Percentiles rank a stretch among this genome's conserved stretches.
Evolutionary conservation across 2,888 invertebrate genomes (phyloP).

Genomic region (Lamproptera curius): DNA sequence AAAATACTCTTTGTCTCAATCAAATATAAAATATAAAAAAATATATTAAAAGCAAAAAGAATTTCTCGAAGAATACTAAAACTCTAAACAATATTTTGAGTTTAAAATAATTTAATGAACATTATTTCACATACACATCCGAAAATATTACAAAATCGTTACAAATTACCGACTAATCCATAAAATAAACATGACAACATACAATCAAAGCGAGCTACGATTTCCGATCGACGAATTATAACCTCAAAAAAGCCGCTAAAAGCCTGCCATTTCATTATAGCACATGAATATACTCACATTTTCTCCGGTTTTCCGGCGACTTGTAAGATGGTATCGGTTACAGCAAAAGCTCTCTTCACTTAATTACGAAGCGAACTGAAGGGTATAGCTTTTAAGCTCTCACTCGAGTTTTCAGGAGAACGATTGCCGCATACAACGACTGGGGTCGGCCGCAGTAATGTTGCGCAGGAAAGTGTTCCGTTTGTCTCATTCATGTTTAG

Average conservation of each 20-base stretch:
- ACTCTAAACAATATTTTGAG: too few relatives aligned
- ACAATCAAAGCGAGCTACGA: too few relatives aligned
- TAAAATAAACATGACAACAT: too few relatives aligned
- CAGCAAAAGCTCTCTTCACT: conserved; percentile 4
- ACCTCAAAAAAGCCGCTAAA: not conserved
- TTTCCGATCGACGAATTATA: not conserved
- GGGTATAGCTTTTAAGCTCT: conserved; percentile 33
- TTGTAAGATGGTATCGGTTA: conserved; percentile 3
- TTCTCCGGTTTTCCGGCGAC: not conserved
- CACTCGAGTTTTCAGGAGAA: conserved; percentile 43
- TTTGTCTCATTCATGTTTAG: too few relatives aligned
- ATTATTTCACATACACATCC: too few relatives aligned
- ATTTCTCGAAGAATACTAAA: too few relatives aligned
- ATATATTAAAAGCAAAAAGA: too few relatives aligned
- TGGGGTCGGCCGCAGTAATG: conserved; percentile 65
- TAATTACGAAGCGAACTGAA: conserved; percentile 19
- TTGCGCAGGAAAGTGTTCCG: conserved; percentile 50
- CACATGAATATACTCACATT: conserved; percentile 12
- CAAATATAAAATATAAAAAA: too few relatives aligned
- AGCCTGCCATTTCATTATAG: not conserved
- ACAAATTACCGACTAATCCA: too few relatives aligned
- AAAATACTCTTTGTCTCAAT: too few relatives aligned
- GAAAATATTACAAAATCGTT: too few relatives aligned
- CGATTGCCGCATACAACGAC: conserved; percentile 63
- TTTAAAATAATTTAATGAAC: too few relatives aligned